Conservation (phyloP, 2,888 invertebrate genomes). For the Plagiodera versicolora region DNA sequence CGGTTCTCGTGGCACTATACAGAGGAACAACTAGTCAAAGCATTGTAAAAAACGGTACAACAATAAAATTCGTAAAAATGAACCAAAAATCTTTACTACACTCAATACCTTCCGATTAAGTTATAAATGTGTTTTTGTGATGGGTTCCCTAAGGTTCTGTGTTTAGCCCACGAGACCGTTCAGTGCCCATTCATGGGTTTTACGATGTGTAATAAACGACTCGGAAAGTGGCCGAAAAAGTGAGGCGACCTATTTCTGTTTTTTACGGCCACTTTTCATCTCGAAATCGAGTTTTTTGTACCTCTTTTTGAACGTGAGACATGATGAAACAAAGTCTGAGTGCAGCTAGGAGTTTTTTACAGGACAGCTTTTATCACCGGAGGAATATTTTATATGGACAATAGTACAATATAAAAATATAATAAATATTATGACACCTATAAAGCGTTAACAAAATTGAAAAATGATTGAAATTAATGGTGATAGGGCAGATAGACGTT, state of each 20-base stretch:
- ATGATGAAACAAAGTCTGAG: no score
- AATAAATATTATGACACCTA: no score
- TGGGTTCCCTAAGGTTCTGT: not conserved
- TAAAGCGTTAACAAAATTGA: no score
- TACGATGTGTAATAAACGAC: not conserved
- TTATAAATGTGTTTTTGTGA: not conserved
- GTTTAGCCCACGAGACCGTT: not conserved
- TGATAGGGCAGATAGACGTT: no score
- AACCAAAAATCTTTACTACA: not conserved
- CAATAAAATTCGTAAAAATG: not conserved
- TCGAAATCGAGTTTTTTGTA: not conserved
- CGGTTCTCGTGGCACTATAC: not conserved
- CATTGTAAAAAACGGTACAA: not conserved
- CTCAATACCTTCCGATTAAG: not conserved
- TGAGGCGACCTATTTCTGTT: not conserved
- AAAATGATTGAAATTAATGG: no score
- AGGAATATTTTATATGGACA: no score
- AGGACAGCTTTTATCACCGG: no score
- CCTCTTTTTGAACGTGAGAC: not conserved
- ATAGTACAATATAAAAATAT: no score
- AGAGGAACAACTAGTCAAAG: not conserved
- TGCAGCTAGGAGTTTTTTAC: no score
- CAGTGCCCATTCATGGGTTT: not conserved
- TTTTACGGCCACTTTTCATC: not conserved
- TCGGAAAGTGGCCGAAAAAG: not conserved